Percentiles rank a stretch among this genome's conserved stretches.
These are phyloP conservation scores for Apus apus DNA, from an alignment of 2,113 vertebrate species.

Conservation along the genomic window DNA sequence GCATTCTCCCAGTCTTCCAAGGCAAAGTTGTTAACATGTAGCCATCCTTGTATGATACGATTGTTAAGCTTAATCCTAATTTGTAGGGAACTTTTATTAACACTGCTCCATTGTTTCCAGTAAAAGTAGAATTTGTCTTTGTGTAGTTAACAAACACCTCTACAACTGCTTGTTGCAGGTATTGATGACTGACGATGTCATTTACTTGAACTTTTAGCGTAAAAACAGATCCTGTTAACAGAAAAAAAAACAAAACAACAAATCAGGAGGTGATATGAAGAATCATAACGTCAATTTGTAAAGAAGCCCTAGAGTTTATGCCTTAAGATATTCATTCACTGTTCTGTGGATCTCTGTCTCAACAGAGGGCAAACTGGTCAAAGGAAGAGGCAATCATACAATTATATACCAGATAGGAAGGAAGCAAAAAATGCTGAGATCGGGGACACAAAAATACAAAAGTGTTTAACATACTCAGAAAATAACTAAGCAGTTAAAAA, in stretches of 20 bases:
- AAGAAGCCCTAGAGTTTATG: neutral
- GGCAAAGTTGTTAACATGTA: constrained; percentile 88
- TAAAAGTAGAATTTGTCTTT: constrained; percentile 79
- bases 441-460: neutral
- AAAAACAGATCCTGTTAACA: constrained; percentile 79
- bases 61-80: constrained; percentile 82
- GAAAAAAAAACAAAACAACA: neutral
- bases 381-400: neutral
- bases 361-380: neutral
- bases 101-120: constrained; percentile 81
- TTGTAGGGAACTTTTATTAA: constrained; percentile 85
- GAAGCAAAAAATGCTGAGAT: neutral
- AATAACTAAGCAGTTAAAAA: neutral
- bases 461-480: neutral
- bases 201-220: constrained; percentile 89
- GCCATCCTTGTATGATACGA: constrained; percentile 86
- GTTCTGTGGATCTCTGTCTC: accelerated
- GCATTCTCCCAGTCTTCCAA: constrained; percentile 90
- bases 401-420: neutral
- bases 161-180: constrained; percentile 82
- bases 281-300: neutral
- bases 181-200: constrained; percentile 86
- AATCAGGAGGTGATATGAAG: neutral
- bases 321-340: neutral
- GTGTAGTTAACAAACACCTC: constrained; percentile 89